phyloP scores from a whole-genome alignment of 1,140 invertebrate species.

The Catajapyx aquilonaris region DNA sequence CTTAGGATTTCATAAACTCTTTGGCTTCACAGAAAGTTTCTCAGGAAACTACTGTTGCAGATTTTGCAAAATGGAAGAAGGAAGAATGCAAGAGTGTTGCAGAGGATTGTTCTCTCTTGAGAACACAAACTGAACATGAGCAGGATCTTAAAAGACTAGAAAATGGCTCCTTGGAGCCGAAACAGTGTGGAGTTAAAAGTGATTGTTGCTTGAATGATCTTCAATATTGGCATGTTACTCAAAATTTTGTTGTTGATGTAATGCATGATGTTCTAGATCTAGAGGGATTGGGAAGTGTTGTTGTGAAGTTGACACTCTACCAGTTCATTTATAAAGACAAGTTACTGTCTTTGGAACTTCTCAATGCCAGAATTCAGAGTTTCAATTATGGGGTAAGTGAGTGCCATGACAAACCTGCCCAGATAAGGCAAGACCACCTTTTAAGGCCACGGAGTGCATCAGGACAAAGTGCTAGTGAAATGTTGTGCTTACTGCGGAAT shows the following conservation, averaged over 20 bases:
- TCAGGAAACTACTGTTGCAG: no score
- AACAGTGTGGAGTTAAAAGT: constrained; percentile 2
- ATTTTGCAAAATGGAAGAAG: no score
- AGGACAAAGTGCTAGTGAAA: constrained; percentile 1
- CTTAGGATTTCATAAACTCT: no score
- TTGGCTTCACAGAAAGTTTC: no score
- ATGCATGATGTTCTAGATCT: constrained; percentile 3
- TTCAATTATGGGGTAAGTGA: constrained; percentile 1
- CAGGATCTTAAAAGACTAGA: no score
- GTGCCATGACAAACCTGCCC: background rate
- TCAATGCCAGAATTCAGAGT: background rate
- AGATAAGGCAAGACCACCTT: background rate
- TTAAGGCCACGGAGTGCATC: background rate
- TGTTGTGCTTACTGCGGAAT: constrained; percentile 2
- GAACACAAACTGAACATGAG: no score
- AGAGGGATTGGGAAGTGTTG: background rate
- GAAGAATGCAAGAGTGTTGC: no score
- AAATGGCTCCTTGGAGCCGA: no score
- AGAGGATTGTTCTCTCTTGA: no score
- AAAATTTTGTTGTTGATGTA: constrained; percentile 1
- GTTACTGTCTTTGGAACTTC: background rate
- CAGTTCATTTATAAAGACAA: background rate
- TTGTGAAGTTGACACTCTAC: background rate
- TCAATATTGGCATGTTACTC: constrained; percentile 1
- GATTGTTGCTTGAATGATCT: background rate